Conservation (phyloP, 2,113 vertebrate genomes). For the Heloderma charlesbogerti region DNA sequence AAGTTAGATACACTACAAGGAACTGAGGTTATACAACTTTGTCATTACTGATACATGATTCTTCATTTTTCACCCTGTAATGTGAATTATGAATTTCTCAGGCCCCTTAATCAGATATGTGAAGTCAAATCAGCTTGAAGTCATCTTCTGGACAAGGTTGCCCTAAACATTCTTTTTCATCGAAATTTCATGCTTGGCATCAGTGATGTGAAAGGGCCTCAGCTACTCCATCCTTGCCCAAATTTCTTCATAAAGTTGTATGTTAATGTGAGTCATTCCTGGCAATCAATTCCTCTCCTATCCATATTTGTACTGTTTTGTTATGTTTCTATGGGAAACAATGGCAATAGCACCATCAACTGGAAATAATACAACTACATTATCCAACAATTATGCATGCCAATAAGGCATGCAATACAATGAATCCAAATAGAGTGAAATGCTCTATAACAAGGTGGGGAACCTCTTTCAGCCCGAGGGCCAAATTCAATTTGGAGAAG, state of each 20-base stretch:
- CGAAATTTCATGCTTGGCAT: slow-evolving; percentile 68
- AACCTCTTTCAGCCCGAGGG: no score
- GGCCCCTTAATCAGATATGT: slow-evolving; percentile 23
- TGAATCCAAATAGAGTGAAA: slow-evolving; percentile 28
- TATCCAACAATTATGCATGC: slow-evolving; percentile 53
- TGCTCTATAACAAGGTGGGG: neutral
- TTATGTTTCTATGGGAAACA: slow-evolving; percentile 73
- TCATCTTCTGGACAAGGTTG: slow-evolving; percentile 51
- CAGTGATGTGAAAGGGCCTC: slow-evolving; percentile 46
- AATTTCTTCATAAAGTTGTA: slow-evolving; percentile 60
- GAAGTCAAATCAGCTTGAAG: slow-evolving; percentile 44
- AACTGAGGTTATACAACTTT: neutral
- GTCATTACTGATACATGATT: slow-evolving; percentile 1
- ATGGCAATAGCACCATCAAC: slow-evolving; percentile 58
- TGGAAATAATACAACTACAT: slow-evolving; percentile 53
- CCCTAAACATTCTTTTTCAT: slow-evolving; percentile 54
- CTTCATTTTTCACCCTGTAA: neutral
- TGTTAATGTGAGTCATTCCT: slow-evolving; percentile 67
- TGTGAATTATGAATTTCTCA: slow-evolving; percentile 3
- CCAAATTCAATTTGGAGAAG: no score
- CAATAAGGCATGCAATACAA: slow-evolving; percentile 39
- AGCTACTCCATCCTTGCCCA: slow-evolving; percentile 49
- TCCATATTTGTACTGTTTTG: slow-evolving; percentile 68
- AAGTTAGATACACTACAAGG: neutral
- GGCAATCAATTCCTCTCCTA: slow-evolving; percentile 59